Evolutionary conservation across 1,140 invertebrate genomes (phyloP), one percentile per base, ranked within the genome.

Genomic region (Scaptomyza pallida): DNA sequence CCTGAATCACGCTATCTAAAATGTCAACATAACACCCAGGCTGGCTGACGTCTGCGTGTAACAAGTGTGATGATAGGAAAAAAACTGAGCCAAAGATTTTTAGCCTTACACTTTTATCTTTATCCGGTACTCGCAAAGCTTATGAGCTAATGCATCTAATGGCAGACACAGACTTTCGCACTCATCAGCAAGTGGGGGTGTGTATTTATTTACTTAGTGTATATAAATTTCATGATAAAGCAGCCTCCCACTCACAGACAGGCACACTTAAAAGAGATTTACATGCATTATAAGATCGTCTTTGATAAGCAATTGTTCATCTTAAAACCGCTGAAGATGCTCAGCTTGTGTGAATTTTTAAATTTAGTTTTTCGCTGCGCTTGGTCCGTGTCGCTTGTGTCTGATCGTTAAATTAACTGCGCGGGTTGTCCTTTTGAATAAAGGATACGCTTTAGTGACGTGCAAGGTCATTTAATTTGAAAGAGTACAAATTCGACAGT

Each of bases 251-350:
- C n/a, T n/a, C 43, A 72, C 57, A 65, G 59, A 59, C 63, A 48
- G 35, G 41, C 48, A 50, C 41, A 45, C 44, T 71, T 59, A 83
- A n/a, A n/a, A 61, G 67, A 67, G 81, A 83, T 76, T 86, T 80
- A 59, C 30, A 61, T 86, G 73, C 80, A 70, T 76, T 85, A 80
- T 70, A 73, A 76, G 54, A 48, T 63, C 33, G 64, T 73, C 40
- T 43, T 47, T 51, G 67, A 83, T 85, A 83, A 73, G 59, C 50
- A 21, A n/a, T 19, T 59, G 40, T 23, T 33, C 59, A 76, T 72
- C 44, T 69, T 45, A 51, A 56, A 60, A 23, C 17, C 47, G 30
- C 43, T 21, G 44, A 65, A 61, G 52, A 61, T 57, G 44, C 45
- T 26, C 13, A 59, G 50, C 45, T 62, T 12, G 60, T 37, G 45